Base-by-base conservation (phyloP, 37 sponge, comb jelly and placozoan species). In the Chondrilla cf. caribensis region DNA sequence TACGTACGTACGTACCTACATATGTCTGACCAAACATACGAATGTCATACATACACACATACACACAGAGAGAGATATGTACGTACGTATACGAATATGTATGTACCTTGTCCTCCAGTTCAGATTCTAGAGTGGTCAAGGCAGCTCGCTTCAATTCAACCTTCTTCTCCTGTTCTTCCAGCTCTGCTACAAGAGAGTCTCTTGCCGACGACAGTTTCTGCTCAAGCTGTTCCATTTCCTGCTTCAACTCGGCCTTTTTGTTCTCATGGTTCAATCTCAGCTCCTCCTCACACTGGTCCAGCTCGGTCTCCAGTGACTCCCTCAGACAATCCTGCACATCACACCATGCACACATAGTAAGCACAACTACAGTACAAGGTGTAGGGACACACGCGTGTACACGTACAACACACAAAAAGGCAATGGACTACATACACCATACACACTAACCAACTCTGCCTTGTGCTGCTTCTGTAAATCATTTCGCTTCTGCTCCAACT, bases 381-480 rank as follows among this genome's bases (percentile, higher is more conserved):
- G 36, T 42, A 76, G 77, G 29, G 43, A 41, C 28, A 81, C 51
- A 24, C 11, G 32, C 41, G 57, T 44, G 51, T 79, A 44, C 32
- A 24, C 47, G 79, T 64, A 40, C 51, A 38, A n/a, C n/a, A n/a
- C n/a, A n/a, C n/a, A n/a, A n/a, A n/a, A n/a, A n/a, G n/a, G n/a
- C n/a, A n/a, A n/a, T n/a, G n/a, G n/a, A n/a, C n/a, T 29, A 38
- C 42, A 38, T 38, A 44, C 37, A 38, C 51, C n/a, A n/a, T n/a
- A n/a, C n/a, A n/a, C n/a, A n/a, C n/a, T 66, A 17, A 83, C 83
- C 83, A 87, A 37, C 54, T 71, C 42, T 18, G 60, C 17, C 36
- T 83, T 18, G 17, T 87, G 87, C 59, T 87, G 54, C 2, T 6
- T 17, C 31, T 29, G 31, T 21, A 82, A n/a, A 21, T 82, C 87